Percentiles rank a stretch among this genome's conserved stretches.
These are phyloP conservation scores for Recurvirostra avosetta DNA, from an alignment of 2,113 vertebrate species.

Conservation along the genomic window DNA sequence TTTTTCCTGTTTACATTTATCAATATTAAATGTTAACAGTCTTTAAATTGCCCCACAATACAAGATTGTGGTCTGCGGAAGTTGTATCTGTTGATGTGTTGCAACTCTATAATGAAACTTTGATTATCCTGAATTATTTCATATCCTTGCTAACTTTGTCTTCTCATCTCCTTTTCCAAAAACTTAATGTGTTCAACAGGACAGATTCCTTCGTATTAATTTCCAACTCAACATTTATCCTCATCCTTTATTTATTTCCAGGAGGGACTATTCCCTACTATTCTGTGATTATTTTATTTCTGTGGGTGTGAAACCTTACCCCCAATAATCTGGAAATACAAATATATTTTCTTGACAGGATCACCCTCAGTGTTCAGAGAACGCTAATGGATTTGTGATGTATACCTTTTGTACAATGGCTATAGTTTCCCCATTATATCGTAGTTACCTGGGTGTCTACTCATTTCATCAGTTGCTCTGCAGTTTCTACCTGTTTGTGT, in stretches of 20 bases:
- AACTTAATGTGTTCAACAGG: background rate
- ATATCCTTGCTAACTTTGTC: background rate
- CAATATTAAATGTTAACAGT: background rate
- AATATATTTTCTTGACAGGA: background rate
- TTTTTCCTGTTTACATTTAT: background rate
- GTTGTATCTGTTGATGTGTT: background rate
- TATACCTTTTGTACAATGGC: background rate
- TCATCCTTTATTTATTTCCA: background rate
- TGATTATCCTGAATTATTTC: background rate
- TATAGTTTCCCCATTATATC: background rate
- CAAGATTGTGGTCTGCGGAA: background rate
- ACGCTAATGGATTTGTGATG: background rate
- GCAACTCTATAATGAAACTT: background rate
- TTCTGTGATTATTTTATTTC: background rate
- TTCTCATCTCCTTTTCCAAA: background rate
- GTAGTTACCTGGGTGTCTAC: background rate
- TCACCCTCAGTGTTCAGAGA: background rate
- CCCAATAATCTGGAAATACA: background rate
- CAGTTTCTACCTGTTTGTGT: background rate
- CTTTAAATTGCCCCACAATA: background rate
- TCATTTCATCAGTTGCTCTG: background rate
- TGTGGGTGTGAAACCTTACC: background rate
- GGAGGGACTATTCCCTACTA: background rate
- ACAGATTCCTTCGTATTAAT: background rate
- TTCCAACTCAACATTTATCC: background rate